phyloP scores from a whole-genome alignment of 2,888 invertebrate species.

The Drosophila fungiperda region DNA sequence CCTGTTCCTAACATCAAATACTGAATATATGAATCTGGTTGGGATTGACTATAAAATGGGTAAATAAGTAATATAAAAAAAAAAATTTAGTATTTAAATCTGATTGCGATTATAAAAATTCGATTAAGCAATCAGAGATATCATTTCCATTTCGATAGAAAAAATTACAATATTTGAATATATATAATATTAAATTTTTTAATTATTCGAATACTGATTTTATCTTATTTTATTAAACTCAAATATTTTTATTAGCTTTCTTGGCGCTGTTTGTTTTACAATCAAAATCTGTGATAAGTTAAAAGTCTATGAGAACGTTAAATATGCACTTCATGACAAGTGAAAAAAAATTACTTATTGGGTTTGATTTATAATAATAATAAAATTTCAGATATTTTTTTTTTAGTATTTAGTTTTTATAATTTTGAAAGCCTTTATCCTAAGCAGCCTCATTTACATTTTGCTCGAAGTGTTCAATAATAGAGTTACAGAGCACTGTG shows the following conservation, averaged over 20 bases:
- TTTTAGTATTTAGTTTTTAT: neutral
- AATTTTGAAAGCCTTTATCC: neutral
- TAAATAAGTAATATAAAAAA: neutral
- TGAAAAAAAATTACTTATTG: neutral
- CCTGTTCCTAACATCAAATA: neutral
- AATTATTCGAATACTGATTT: neutral
- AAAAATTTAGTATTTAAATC: too few relatives aligned
- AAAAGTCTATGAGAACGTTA: too few relatives aligned
- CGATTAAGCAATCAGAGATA: neutral
- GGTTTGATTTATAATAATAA: neutral
- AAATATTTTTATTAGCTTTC: neutral
- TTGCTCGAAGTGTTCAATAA: neutral
- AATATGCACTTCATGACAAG: too few relatives aligned
- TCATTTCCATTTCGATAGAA: neutral
- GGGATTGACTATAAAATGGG: neutral
- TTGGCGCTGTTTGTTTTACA: neutral
- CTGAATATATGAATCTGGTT: neutral
- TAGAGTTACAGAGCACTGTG: slow-evolving; percentile 1
- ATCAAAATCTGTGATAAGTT: neutral
- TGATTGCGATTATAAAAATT: too few relatives aligned
- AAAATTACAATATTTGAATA: neutral
- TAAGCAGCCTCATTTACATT: neutral
- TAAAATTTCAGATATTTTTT: neutral
- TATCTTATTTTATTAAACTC: too few relatives aligned
- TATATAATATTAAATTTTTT: neutral